Evolutionary conservation across 2,113 vertebrate genomes (phyloP).

Genomic region (Myrmecobius fasciatus): DNA sequence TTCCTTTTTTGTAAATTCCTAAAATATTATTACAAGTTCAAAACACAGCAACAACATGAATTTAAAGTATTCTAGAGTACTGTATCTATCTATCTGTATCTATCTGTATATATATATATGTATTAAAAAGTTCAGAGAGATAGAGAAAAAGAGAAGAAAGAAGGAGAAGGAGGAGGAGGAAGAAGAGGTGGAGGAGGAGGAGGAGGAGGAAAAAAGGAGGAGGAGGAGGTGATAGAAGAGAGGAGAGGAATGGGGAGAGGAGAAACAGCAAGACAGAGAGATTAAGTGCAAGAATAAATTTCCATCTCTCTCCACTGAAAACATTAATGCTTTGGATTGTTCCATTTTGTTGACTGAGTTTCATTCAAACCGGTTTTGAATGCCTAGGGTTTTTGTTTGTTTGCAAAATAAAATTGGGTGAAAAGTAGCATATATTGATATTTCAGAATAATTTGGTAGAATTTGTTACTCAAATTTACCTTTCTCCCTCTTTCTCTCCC

Average conservation of each 20-base stretch:
- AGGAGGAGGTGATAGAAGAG: too few relatives aligned
- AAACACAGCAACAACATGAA: conserved; percentile 14
- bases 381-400: neutral
- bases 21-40: conserved; percentile 6
- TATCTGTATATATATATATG: too few relatives aligned
- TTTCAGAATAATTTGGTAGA: conserved; percentile 30
- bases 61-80: conserved; percentile 1
- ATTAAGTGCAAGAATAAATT: neutral
- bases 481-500: too few relatives aligned
- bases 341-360: neutral
- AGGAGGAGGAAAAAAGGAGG: neutral
- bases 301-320: conserved; percentile 1
- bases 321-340: conserved; percentile 1
- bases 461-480: conserved; percentile 4
- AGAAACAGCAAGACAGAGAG: too few relatives aligned
- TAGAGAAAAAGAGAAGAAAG: too few relatives aligned
- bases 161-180: too few relatives aligned
- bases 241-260: too few relatives aligned
- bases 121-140: too few relatives aligned
- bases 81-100: conserved; percentile 15
- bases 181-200: too few relatives aligned
- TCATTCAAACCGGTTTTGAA: conserved; percentile 22
- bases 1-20: too few relatives aligned
- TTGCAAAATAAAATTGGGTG: neutral
- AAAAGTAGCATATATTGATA: neutral